Percentiles rank a stretch among this genome's conserved stretches.
Conservation (phyloP, 2,113 vertebrate genomes). For the Heptranchias perlo region DNA sequence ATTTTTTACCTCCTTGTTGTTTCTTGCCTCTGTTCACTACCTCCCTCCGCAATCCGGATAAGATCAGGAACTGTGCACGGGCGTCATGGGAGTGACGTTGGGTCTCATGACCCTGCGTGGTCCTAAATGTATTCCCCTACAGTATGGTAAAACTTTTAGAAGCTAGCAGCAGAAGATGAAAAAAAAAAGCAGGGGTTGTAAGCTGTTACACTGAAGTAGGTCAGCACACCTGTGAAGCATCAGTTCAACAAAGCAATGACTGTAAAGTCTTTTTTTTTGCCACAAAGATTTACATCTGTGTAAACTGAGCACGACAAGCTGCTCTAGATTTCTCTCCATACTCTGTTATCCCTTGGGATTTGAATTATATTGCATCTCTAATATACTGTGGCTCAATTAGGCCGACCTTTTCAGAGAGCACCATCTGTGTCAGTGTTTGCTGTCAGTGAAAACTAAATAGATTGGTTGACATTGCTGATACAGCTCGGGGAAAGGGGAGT, state of each 20-base stretch:
- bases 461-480: background rate
- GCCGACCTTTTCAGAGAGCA: background rate
- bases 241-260: background rate
- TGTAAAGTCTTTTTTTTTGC: background rate
- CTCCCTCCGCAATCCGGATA: background rate
- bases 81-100: too few species aligned
- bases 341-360: background rate
- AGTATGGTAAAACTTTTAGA: background rate
- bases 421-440: slow-evolving; percentile 25
- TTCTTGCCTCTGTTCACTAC: background rate
- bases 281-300: background rate
- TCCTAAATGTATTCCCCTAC: background rate
- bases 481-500: background rate
- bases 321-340: background rate
- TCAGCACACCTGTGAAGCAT: slow-evolving; percentile 5
- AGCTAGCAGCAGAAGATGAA: background rate
- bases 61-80: background rate
- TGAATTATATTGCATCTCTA: slow-evolving; percentile 6
- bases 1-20: background rate
- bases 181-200: background rate
- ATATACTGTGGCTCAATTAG: slow-evolving; percentile 27
- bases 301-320: background rate
- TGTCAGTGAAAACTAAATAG: background rate
- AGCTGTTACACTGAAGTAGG: background rate
- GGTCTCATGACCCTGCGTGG: background rate